Percentiles rank a stretch among this genome's conserved stretches.
Evolutionary conservation across 1,140 invertebrate species (phyloP).

Genomic region (Drosophila sproati): DNA sequence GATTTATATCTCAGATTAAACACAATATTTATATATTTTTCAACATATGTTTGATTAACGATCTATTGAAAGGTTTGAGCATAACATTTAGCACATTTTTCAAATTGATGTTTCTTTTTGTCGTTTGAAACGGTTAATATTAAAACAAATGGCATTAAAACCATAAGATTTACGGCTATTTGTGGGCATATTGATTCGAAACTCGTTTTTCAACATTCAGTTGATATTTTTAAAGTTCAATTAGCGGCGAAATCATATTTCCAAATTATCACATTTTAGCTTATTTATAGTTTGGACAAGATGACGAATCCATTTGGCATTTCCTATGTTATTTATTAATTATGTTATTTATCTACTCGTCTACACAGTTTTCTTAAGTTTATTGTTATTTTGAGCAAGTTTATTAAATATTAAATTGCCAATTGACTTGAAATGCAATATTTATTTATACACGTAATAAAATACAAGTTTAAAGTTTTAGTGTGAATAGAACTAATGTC

Average conservation of each 20-base stretch:
- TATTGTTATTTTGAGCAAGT: background rate
- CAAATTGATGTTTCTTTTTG: background rate
- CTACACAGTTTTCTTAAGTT: too few species aligned
- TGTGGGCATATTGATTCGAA: slow-evolving; percentile 6
- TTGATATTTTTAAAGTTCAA: slow-evolving; percentile 29
- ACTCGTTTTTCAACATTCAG: slow-evolving; percentile 35
- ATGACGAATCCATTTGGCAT: slow-evolving; percentile 12
- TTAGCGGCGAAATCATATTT: slow-evolving; percentile 15
- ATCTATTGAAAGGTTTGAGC: too few species aligned
- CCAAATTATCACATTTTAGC: slow-evolving; percentile 29
- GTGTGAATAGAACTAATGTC: background rate
- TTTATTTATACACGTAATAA: background rate
- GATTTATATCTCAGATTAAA: slow-evolving; percentile 14
- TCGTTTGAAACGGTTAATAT: background rate
- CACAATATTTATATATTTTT: slow-evolving; percentile 8
- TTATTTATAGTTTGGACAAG: background rate
- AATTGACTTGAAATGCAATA: slow-evolving; percentile 10
- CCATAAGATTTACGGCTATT: slow-evolving; percentile 1
- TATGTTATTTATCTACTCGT: background rate
- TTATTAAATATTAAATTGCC: background rate
- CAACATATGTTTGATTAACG: too few species aligned
- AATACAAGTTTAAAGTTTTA: slow-evolving; percentile 4
- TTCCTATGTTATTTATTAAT: background rate
- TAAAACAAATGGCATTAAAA: slow-evolving; percentile 1
- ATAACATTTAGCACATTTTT: background rate